These are phyloP conservation scores for Lypha dubia DNA, from an alignment of 2,888 invertebrate genomes.

Conservation along the genomic window DNA sequence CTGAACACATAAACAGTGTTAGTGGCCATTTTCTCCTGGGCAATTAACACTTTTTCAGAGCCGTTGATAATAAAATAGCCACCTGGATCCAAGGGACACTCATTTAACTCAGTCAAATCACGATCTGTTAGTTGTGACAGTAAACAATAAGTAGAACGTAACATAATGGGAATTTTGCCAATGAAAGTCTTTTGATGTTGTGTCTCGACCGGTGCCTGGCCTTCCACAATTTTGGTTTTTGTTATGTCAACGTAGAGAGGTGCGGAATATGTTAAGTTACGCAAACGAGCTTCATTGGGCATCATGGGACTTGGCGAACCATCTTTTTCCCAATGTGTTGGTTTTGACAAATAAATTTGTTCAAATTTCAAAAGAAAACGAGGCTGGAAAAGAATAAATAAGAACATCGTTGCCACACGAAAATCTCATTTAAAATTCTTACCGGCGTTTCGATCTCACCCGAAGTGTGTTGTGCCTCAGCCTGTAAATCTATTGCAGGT, in stretches of 20 bases:
- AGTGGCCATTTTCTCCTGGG: constrained; percentile 99
- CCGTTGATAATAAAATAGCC: constrained; percentile 99
- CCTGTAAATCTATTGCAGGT: constrained; percentile 97
- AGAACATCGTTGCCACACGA: neutral
- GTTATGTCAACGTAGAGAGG: constrained; percentile 99
- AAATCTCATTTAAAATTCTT: constrained; percentile 41
- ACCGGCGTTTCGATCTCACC: constrained; percentile 95
- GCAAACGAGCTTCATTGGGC: constrained; percentile 99
- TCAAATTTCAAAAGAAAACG: constrained; percentile 98
- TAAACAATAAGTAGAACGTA: constrained; percentile 98
- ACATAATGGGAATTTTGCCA: constrained; percentile 99
- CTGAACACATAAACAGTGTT: constrained; percentile 99
- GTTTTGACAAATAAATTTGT: constrained; percentile 99
- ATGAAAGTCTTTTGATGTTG: constrained; percentile 90
- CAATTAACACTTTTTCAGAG: constrained; percentile 98
- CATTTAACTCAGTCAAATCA: constrained; percentile 99
- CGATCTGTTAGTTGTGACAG: constrained; percentile 97
- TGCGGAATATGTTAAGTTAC: constrained; percentile 99
- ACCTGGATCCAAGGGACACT: constrained; percentile 99
- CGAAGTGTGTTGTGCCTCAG: constrained; percentile 98
- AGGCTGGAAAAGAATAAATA: constrained; percentile 84
- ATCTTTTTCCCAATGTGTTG: constrained; percentile 99
- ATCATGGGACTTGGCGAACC: constrained; percentile 99
- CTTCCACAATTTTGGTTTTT: constrained; percentile 96
- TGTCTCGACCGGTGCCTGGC: constrained; percentile 93